phyloP scores from a whole-genome alignment of 2,797 vertebrate species.

The Trachurus trachurus region DNA sequence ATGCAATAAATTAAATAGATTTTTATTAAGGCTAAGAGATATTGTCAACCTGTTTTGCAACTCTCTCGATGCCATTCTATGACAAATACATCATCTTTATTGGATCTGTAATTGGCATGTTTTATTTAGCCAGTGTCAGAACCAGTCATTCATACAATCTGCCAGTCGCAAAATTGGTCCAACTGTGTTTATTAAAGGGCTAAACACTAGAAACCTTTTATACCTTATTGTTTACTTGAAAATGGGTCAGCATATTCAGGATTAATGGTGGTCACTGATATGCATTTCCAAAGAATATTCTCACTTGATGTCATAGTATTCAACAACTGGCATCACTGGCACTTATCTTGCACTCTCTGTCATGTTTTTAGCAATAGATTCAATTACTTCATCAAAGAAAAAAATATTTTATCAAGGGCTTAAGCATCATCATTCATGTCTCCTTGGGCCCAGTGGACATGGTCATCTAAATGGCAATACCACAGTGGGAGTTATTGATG shows the following conservation, averaged over 20 bases:
- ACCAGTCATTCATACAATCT: not conserved
- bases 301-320: not conserved
- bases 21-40: constrained; percentile 5
- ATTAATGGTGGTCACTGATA: not conserved
- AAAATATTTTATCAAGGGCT: not conserved
- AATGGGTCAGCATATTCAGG: constrained; percentile 3
- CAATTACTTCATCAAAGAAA: not conserved
- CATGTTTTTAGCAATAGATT: constrained; percentile 1
- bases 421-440: constrained; percentile 3
- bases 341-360: not conserved
- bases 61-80: not conserved
- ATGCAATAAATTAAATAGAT: not conserved
- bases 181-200: not conserved
- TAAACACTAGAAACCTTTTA: not conserved
- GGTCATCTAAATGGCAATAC: not conserved
- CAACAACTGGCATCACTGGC: not conserved
- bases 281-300: not conserved
- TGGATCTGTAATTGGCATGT: not conserved
- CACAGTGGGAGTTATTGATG: not conserved
- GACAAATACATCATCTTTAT: not conserved
- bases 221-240: not conserved
- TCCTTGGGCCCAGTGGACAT: constrained; percentile 69
- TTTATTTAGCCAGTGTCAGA: constrained; percentile 9
- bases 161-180: not conserved
- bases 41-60: not conserved